Percentiles rank a stretch among this genome's conserved stretches.
Evolutionary conservation across 2,888 invertebrate genomes (phyloP).

Genomic region (Papilio protenor): DNA sequence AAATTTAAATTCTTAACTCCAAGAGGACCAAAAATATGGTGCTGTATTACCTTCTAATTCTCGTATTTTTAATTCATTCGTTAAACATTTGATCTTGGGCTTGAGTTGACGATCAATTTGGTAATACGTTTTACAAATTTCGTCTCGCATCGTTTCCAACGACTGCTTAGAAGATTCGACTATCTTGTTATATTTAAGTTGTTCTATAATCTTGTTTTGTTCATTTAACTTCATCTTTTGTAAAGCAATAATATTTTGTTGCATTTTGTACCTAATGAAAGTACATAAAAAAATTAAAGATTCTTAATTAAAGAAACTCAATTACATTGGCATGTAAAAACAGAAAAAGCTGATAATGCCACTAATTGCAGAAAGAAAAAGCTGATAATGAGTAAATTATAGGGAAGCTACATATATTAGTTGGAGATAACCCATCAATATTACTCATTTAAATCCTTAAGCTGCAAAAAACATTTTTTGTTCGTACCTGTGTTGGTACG

Average conservation of each 20-base stretch:
- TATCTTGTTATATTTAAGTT: constrained; percentile 88
- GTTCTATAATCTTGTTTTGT: constrained; percentile 89
- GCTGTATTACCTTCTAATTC: constrained; percentile 70
- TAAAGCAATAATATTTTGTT: constrained; percentile 88
- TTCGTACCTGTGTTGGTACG: constrained; percentile 75
- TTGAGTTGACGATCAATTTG: constrained; percentile 83
- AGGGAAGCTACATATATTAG: no score
- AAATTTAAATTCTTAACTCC: background rate
- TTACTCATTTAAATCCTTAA: no score
- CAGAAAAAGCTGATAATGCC: no score
- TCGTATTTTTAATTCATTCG: constrained; percentile 74
- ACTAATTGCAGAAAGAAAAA: no score
- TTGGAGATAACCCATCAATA: no score
- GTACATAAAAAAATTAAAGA: background rate
- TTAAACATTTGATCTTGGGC: constrained; percentile 82
- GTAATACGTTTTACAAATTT: constrained; percentile 83
- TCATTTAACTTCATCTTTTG: constrained; percentile 89
- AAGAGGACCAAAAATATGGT: background rate
- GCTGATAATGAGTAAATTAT: background rate
- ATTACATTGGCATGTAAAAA: no score
- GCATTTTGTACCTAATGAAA: constrained; percentile 85
- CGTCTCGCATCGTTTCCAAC: constrained; percentile 82
- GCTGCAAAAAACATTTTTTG: background rate
- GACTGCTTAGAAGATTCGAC: constrained; percentile 86
- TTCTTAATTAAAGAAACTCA: no score